These are phyloP conservation scores for Rhodinocichla rosea DNA, from an alignment of 2,113 vertebrate genomes.

Conservation along the genomic window DNA sequence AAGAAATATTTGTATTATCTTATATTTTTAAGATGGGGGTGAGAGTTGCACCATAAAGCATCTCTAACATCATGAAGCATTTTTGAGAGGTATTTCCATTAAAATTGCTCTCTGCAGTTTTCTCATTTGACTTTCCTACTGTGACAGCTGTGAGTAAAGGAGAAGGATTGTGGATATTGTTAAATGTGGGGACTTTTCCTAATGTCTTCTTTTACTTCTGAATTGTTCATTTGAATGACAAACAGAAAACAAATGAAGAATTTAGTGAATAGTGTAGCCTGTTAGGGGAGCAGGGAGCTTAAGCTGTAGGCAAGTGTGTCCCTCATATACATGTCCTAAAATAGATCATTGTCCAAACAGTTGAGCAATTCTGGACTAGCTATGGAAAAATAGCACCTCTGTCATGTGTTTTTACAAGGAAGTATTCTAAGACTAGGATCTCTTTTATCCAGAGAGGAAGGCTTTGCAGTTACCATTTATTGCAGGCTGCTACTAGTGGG, in stretches of 20 bases:
- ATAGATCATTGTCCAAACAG: background rate
- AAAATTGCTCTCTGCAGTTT: background rate
- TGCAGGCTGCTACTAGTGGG: background rate
- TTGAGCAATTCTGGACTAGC: background rate
- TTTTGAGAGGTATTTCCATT: background rate
- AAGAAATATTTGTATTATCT: background rate
- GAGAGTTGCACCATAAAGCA: background rate
- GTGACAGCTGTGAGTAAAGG: background rate
- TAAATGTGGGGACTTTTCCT: background rate
- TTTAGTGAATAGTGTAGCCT: background rate
- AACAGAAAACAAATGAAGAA: background rate
- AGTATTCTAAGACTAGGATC: background rate
- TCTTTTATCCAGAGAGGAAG: background rate
- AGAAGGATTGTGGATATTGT: background rate
- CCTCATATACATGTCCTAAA: background rate
- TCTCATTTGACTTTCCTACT: background rate
- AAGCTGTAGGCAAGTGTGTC: background rate
- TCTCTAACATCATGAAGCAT: background rate
- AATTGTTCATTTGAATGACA: background rate
- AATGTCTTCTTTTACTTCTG: background rate
- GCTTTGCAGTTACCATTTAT: background rate
- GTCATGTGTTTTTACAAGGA: background rate
- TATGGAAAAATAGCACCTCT: background rate
- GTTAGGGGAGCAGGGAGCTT: too few relatives aligned
- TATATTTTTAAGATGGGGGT: background rate